Evolutionary conservation across 2,797 vertebrate genomes (phyloP).

Genomic region (Streptopelia turtur): DNA sequence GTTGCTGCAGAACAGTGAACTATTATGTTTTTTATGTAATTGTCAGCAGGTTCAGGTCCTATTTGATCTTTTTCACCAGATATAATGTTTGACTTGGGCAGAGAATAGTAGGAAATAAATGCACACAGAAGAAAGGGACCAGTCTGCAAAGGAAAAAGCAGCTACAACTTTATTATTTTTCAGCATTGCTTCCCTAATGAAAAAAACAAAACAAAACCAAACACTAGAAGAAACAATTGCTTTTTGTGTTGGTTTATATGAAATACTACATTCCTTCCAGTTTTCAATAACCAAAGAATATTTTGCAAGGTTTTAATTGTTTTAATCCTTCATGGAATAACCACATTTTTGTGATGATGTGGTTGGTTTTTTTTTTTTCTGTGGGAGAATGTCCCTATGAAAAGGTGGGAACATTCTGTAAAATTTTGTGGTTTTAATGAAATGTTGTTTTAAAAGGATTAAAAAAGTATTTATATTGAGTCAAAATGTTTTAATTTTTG

Average conservation of each 20-base stretch:
- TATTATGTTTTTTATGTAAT: not conserved
- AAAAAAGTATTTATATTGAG: not conserved
- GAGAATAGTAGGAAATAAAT: not conserved
- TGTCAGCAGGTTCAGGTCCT: not conserved
- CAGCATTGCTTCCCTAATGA: not conserved
- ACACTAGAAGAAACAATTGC: not conserved
- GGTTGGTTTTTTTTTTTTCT: not conserved
- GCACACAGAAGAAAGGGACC: not conserved
- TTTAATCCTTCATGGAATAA: not conserved
- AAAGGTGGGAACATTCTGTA: not conserved
- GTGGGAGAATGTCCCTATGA: not conserved
- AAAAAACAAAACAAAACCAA: not conserved
- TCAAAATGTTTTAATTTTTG: not conserved
- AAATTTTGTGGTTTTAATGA: not conserved
- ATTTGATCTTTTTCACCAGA: not conserved
- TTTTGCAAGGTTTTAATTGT: not conserved
- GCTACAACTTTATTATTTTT: not conserved
- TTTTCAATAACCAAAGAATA: not conserved
- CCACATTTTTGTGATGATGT: not conserved
- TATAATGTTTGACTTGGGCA: not conserved
- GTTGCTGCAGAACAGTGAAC: not conserved
- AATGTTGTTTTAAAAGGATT: not conserved
- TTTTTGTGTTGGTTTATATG: not conserved
- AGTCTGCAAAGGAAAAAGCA: not conserved
- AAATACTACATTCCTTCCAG: not conserved